Base-by-base conservation (phyloP, 2,888 invertebrate genomes). In the Acronicta aceris region DNA sequence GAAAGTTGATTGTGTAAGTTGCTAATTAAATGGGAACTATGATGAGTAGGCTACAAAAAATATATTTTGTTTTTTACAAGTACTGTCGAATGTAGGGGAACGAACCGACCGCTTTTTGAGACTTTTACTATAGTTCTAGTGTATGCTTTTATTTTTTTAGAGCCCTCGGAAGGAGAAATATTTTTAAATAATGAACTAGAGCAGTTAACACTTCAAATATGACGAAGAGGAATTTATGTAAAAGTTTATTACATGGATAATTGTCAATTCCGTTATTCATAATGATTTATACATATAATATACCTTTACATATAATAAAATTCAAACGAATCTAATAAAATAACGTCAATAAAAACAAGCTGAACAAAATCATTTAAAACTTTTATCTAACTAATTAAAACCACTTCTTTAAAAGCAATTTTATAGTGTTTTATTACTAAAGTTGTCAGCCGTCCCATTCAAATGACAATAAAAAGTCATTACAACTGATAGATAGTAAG, bases 1-100 rank as follows among this genome's bases (percentile, higher is more conserved):
- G 89, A 90, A 90, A 89, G 89, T 85, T 76, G 67, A 76, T 78
- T 78, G 71, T 73, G 74, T 81, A 78, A 78, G 66, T 70, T 76
- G 72, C 67, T 76, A 76, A 76, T 74, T 79, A 78, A 76, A 78
- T 65, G 59, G 59, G 42, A 60, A 57, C 58, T 61, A 64, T 55
- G 38, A 49, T 54, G 57, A 70, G 41, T 17, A 33, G 36, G 41
- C 1, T 52, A 16, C 15, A 40, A 57, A 51, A 36, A 52, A 21
- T 33, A 25, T 17, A 1, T 30, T 15, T 49, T 17, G 48, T 57
- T 47, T 61, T 69, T 65, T 59, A 41, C 17, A 12, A 36, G n/a
- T n/a, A n/a, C n/a, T 8, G 43, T 13, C 45, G 17, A 30, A 36
- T 8, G 10, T 17, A 13, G 25, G 12, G 5, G 15, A 10, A 15